Evolutionary conservation across 2,888 invertebrate species (phyloP).

Genomic region (Hipparchia sbordonii): DNA sequence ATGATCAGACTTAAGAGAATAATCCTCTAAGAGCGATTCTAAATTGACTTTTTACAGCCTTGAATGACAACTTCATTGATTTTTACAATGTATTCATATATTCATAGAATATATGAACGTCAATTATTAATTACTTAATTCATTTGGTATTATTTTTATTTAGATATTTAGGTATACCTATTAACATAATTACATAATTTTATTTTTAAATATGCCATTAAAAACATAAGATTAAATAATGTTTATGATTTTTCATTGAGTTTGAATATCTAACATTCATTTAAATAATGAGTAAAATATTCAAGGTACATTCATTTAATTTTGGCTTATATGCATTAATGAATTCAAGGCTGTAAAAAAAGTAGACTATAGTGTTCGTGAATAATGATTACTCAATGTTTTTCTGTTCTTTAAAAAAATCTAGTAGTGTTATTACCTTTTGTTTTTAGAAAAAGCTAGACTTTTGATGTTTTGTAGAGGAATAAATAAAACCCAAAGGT

Average conservation of each 20-base stretch:
- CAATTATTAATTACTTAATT: slow-evolving; percentile 24
- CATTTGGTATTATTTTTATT: slow-evolving; percentile 17
- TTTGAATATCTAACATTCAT: not conserved
- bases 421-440: slow-evolving; percentile 55
- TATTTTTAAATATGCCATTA: too few relatives aligned
- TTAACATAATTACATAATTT: not conserved
- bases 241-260: too few relatives aligned
- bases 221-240: too few relatives aligned
- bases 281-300: slow-evolving; percentile 5
- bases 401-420: slow-evolving; percentile 50
- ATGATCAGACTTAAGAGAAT: slow-evolving; percentile 64
- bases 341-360: slow-evolving; percentile 59
- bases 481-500: slow-evolving; percentile 52
- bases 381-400: slow-evolving; percentile 53
- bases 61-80: slow-evolving; percentile 47
- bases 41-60: slow-evolving; percentile 60
- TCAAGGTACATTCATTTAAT: not conserved
- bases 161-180: not conserved
- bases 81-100: slow-evolving; percentile 27
- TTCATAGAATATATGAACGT: slow-evolving; percentile 31
- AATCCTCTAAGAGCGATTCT: slow-evolving; percentile 71
- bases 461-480: slow-evolving; percentile 71
- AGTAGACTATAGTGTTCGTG: slow-evolving; percentile 59
- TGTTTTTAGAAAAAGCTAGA: slow-evolving; percentile 72
- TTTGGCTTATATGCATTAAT: not conserved